These are phyloP conservation scores for Gopherus evgoodei DNA, from an alignment of 2,113 vertebrate genomes.

Conservation along the genomic window DNA sequence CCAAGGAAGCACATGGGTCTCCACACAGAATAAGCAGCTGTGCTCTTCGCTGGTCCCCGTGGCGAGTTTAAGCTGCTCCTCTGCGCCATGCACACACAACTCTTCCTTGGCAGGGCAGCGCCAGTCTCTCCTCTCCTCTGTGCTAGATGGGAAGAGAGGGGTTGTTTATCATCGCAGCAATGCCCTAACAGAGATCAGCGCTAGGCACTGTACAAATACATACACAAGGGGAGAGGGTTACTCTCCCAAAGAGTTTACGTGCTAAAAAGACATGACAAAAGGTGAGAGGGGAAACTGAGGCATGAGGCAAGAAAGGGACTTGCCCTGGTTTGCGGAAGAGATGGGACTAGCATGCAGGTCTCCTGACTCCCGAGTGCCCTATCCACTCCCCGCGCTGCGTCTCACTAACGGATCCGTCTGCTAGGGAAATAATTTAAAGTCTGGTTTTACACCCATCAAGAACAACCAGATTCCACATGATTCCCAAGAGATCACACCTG, in stretches of 20 bases:
- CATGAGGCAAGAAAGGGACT: neutral
- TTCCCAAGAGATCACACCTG: neutral
- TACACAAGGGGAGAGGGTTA: neutral
- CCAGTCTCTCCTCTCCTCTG: neutral
- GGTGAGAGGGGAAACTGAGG: neutral
- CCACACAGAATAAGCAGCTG: neutral
- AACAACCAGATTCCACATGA: neutral
- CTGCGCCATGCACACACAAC: neutral
- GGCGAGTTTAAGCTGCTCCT: neutral
- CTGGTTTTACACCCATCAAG: neutral
- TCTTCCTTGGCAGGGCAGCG: neutral
- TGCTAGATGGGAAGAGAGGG: neutral
- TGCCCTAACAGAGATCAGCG: too few species aligned
- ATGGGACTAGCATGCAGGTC: neutral
- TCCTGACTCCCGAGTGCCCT: neutral
- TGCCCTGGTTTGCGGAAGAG: neutral
- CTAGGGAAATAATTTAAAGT: neutral
- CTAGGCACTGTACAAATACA: neutral
- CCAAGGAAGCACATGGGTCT: neutral
- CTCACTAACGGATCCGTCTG: neutral
- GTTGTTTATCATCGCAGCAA: neutral
- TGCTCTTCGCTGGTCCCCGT: neutral
- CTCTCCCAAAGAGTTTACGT: neutral
- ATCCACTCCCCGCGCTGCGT: neutral
- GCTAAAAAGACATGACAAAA: neutral